Base-by-base conservation (phyloP, 1,140 invertebrate species). In the Octopus bimaculoides region DNA sequence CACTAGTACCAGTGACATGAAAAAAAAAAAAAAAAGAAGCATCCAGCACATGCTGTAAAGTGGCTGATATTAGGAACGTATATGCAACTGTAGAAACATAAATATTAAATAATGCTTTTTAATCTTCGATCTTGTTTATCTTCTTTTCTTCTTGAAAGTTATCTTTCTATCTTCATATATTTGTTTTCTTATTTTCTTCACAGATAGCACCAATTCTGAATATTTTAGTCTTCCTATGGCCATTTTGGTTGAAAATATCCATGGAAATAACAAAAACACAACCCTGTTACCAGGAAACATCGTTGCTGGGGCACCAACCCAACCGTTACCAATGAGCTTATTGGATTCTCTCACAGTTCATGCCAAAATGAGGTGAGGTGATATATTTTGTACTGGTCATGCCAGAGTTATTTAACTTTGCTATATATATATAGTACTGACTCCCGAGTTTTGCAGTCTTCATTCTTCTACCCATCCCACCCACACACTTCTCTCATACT, bases 271-370 rank as follows among this genome's bases (percentile, higher is more conserved):
- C 81, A 88, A 88, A 85, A 87, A 83, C 80, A 89, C 88, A 78
- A 90, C 86, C 3, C 77, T 87, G 77, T 84, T 90, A 76, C 89
- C 89, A 81, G 84, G 89, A 79, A 85, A 86, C 83, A 89, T 89
- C 83, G 87, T 84, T 86, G 92, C 88, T 87, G 86, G 87, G 88
- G 87, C 89, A 77, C 92, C 92, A 66, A 96, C 94, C 0, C 93
- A 94, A 17, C 97, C 97, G 0, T 90, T 98, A 14, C 95, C 96
- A 0, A 97, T 98, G 94, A 95, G 94, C 53, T 93, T 98, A 26
- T 89, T 98, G 5, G 97, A 99, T 88, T 97, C 96, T n/a, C 89
- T 98, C 17, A 98, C 97, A 0, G 95, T 98, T 12, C 97, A 98
- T 89, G 96, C 96, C 0, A 98, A 98, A 90, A 98, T 99, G 97